A percentile compares a stretch with the other conserved stretches of the same genome.
Conservation (phyloP, 2,113 vertebrate genomes). For the Apus apus region DNA sequence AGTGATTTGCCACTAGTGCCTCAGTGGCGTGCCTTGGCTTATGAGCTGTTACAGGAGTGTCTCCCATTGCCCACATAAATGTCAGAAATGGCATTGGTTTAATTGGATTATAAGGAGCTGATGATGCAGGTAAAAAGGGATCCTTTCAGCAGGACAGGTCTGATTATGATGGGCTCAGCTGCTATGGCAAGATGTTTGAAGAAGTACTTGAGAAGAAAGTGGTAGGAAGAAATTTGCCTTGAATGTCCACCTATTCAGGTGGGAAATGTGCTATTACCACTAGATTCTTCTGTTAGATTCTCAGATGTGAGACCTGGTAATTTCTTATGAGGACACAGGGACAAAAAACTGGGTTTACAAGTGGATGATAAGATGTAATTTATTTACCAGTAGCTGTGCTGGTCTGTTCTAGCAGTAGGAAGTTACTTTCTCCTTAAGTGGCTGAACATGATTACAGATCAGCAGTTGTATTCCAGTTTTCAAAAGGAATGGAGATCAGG, state of each 20-base stretch:
- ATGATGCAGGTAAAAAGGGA: not conserved
- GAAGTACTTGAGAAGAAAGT: not conserved
- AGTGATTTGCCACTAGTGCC: not conserved
- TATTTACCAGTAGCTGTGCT: not conserved
- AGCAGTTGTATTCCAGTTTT: not conserved
- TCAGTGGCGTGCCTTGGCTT: not conserved
- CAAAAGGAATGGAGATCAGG: not conserved
- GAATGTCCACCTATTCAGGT: not conserved
- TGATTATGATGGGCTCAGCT: not conserved
- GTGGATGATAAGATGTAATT: not conserved
- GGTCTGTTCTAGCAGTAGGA: not conserved
- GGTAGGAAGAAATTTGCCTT: not conserved
- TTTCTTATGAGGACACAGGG: not conserved
- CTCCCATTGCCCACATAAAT: not conserved
- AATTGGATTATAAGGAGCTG: not conserved
- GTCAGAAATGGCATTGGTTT: not conserved
- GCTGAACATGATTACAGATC: not conserved
- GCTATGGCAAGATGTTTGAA: not conserved
- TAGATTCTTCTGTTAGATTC: not conserved
- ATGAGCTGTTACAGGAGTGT: not conserved
- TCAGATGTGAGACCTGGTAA: not conserved
- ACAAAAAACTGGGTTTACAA: not conserved
- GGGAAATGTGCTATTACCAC: not conserved
- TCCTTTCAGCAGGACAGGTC: not conserved
- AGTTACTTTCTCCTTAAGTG: not conserved